Conservation (phyloP, 1,140 invertebrate genomes). For the Samia ricini region DNA sequence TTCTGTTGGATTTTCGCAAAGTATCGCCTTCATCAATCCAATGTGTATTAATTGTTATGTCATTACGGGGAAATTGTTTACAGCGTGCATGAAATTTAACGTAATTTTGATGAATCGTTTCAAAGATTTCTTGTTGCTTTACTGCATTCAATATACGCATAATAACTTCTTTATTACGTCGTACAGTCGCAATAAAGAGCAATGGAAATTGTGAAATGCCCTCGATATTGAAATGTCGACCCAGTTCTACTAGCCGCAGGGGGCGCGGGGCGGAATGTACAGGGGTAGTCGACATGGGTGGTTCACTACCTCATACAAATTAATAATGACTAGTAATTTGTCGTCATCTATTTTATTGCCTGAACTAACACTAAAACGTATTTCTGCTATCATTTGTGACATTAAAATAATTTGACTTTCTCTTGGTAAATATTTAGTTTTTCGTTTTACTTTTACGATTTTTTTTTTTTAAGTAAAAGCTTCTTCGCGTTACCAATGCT, state of each 20-base stretch:
- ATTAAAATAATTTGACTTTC: neutral
- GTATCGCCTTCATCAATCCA: too few relatives aligned
- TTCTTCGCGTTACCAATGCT: too few relatives aligned
- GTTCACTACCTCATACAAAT: constrained; percentile 35
- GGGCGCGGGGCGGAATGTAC: constrained; percentile 8
- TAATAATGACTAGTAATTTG: constrained; percentile 52
- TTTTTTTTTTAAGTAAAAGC: neutral
- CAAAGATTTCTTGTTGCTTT: constrained; percentile 28
- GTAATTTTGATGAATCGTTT: constrained; percentile 21
- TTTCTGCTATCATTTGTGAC: neutral
- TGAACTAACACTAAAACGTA: constrained; percentile 1
- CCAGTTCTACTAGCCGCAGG: constrained; percentile 48
- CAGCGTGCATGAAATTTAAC: constrained; percentile 1
- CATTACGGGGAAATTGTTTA: neutral
- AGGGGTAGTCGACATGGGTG: constrained; percentile 1
- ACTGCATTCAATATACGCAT: constrained; percentile 46
- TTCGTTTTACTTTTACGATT: neutral
- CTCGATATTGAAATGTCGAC: constrained; percentile 70
- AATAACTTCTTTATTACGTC: constrained; percentile 63
- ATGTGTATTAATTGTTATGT: neutral
- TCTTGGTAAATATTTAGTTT: neutral
- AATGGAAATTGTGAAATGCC: constrained; percentile 68
- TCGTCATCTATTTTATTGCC: constrained; percentile 34
- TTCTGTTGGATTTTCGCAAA: too few relatives aligned
- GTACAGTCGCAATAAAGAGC: constrained; percentile 55